A percentile compares a stretch with the other conserved stretches of the same genome.
Conservation (phyloP, 2,888 invertebrate species). For the Dryobota labecula region DNA sequence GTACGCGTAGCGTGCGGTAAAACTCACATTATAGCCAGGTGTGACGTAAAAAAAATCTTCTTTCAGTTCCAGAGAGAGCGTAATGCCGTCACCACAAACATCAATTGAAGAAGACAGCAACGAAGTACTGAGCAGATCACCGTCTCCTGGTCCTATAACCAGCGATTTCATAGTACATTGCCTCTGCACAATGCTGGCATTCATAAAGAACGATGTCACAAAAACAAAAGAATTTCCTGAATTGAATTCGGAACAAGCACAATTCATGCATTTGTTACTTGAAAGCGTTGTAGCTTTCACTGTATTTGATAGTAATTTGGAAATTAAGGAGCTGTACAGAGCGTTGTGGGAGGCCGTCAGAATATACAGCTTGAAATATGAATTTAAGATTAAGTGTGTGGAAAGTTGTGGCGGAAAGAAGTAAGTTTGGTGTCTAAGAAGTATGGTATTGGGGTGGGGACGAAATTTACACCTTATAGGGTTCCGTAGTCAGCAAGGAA, state of each 20-base stretch:
- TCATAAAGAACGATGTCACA: conserved; percentile 69
- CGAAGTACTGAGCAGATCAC: conserved; percentile 7
- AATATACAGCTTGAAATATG: conserved; percentile 55
- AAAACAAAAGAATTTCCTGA: conserved; percentile 67
- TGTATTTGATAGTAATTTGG: conserved; percentile 44
- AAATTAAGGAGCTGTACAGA: conserved; percentile 64
- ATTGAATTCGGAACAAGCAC: conserved; percentile 66
- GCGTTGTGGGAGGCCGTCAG: conserved; percentile 71
- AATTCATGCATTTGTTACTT: conserved; percentile 57
- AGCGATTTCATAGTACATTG: conserved; percentile 65
- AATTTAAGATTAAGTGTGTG: conserved; percentile 27
- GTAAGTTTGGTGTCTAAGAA: conserved; percentile 43
- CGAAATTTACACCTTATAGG: neutral
- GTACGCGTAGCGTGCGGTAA: no score
- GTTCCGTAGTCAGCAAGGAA: no score
- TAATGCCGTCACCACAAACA: neutral
- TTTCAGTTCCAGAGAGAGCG: conserved; percentile 23
- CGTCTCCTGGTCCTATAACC: conserved; percentile 12
- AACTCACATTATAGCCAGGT: no score
- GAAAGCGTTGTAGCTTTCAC: conserved; percentile 24
- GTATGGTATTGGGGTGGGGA: neutral
- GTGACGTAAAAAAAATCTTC: no score
- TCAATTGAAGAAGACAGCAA: neutral
- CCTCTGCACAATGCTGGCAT: conserved; percentile 70
- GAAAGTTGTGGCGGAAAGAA: neutral